Base-by-base conservation (phyloP, 2,113 vertebrate species). In the Nyctereutes procyonoides region DNA sequence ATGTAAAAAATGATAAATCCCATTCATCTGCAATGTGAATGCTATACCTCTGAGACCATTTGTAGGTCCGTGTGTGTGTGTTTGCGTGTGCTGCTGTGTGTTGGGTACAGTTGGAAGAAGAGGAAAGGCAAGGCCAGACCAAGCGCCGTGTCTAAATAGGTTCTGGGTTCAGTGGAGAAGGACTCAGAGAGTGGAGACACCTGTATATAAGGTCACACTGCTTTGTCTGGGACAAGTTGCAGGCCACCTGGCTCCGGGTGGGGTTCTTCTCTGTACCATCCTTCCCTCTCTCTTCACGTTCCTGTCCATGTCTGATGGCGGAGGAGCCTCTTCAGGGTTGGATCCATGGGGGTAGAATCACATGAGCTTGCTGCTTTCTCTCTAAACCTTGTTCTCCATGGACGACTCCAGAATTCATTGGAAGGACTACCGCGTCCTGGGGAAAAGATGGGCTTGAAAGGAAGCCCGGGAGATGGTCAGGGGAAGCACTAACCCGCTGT, bases 381-480 rank as follows among this genome's bases (percentile, higher is more conserved):
- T 86, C 13, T 51, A 51, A 26, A 32, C 67, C 69, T 83, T 53
- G 1, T 1, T 90, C 65, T 77, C 60, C 0, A 16, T 48, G 63
- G 67, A 53, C 96, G 71, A 16, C 0, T 0, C 26, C 4, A 30
- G 51, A 86, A 51, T 90, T 94, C 3, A 0, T 38, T 83, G 0
- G 0, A 89, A 93, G 71, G 24, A 43, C 56, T 96, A 88, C 90
- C 73, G 53, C 98, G 97, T 97, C 95, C 90, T 82, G n/a, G 69
- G 82, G 67, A 88, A 26, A 3, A 48, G 56, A 56, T 4, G 28
- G 80, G 20, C 0, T 0, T 30, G 32, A 67, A 67, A 69, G 85
- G 86, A 91, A 96, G 43, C 77, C 4, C 22, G 53, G 79, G 94
- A 89, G 56, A 97, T 0, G 93, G 92, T 97, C 93, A 97, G 96